Conservation (phyloP, 2,888 invertebrate genomes). For the Apocheima hispidaria region DNA sequence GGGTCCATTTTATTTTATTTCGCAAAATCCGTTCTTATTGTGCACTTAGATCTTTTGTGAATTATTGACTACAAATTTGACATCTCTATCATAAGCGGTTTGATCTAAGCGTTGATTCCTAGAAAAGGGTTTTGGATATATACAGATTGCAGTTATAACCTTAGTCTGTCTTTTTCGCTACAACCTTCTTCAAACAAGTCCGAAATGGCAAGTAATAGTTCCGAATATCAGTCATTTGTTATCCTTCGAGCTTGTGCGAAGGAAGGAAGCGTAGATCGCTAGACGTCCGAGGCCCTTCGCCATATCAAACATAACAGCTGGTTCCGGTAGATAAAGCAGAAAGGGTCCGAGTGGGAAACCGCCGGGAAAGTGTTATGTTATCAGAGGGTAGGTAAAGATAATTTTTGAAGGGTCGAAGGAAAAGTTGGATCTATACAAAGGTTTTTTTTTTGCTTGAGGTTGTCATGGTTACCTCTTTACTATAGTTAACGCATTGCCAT, state of each 20-base stretch:
- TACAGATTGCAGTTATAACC: too few relatives aligned
- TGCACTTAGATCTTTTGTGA: too few relatives aligned
- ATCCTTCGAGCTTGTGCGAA: slow-evolving; percentile 19
- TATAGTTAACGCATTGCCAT: too few relatives aligned
- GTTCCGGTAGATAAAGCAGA: slow-evolving; percentile 27
- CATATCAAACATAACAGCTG: slow-evolving; percentile 33
- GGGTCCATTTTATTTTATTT: too few relatives aligned
- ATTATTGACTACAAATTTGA: too few relatives aligned
- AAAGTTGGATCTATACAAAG: neutral
- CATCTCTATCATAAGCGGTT: too few relatives aligned
- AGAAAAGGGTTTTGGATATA: too few relatives aligned
- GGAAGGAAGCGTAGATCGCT: slow-evolving; percentile 29
- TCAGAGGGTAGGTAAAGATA: slow-evolving; percentile 8
- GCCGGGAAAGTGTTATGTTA: slow-evolving; percentile 27
- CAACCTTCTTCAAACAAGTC: neutral
- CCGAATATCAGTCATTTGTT: slow-evolving; percentile 20
- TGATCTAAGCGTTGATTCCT: too few relatives aligned
- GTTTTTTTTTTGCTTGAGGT: neutral
- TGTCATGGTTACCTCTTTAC: too few relatives aligned
- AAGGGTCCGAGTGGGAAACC: slow-evolving; percentile 14
- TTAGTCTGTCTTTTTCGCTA: too few relatives aligned
- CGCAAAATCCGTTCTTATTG: too few relatives aligned
- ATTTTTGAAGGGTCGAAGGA: slow-evolving; percentile 10
- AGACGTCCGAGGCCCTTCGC: slow-evolving; percentile 19
- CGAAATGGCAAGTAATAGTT: slow-evolving; percentile 8